Base-by-base conservation (phyloP, 2,797 vertebrate species). In the Syngnathus rostellatus region DNA sequence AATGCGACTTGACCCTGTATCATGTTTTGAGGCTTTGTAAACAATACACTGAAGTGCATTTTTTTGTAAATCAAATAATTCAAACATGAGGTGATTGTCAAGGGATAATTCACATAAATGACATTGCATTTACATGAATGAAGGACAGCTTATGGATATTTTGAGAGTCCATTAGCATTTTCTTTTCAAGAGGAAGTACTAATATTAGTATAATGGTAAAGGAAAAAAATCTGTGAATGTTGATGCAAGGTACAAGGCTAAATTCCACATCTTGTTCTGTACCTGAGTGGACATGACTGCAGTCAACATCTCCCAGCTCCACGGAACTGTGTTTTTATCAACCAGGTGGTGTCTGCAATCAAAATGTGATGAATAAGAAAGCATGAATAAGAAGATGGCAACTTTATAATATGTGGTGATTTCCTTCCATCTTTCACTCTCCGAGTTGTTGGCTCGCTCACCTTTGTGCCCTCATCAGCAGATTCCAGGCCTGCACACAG, bases 391-490 rank as follows among this genome's bases (percentile, higher is more conserved):
- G 70, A 65, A 64, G 10, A 71, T 11, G 37, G 5, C 63, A 70
- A 51, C 8, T 21, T 51, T 2, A 21, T 10, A 2, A 21, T 10
- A 2, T 21, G 50, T 1, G 19, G n/a, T 21, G 8, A 21, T 51
- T 51, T 51, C 21, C 50, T 51, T 51, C 19, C 3, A 60, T 8
- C n/a, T 45, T 46, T 2, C 23, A 50, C 7, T 48, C 31, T 60
- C 23, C 6, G 12, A 5, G 25, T 25, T 64, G 9, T 16, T 16
- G 17, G 17, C 63, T 53, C 8, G 9, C 41, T 23, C 86, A 98
- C 97, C 92, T 92, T 78, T 99, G 97, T 65, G 94, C 93, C 83
- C 92, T 97, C 91, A 98, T 93, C 59, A 99, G 86, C 62, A 96
- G 86, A 72, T 86, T 89, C 81, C 93, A 98, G 74, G 94, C 93